Base-by-base conservation (phyloP, 2,888 invertebrate genomes). In the Euplexia lucipara region DNA sequence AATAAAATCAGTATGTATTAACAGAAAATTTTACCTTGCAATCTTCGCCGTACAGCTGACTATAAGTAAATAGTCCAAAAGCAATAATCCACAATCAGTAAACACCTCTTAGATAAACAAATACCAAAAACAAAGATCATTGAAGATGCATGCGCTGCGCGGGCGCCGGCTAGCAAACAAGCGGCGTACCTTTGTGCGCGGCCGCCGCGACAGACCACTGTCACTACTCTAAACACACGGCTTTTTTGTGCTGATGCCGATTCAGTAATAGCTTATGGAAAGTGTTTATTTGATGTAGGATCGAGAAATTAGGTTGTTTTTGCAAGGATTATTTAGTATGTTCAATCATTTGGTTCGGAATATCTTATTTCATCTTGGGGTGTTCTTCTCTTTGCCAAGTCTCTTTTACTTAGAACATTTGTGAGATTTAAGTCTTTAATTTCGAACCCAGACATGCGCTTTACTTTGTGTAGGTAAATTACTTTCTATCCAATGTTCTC, bases 101-200 rank as follows among this genome's bases (percentile, higher is more conserved):
- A 76, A 71, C 63, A 70, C 75, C 76, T 74, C 77, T 74, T 74
- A 76, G 72, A 77, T 58, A 75, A 75, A 75, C 66, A 75, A 77
- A 75, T 44, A 75, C 48, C 16, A 74, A 70, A 70, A 78, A 76
- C 74, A 78, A 78, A 70, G 75, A 76, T 74, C 74, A 73, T 72
- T 73, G 78, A 77, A 71, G 78, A 37, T 37, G 62, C 47, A 37
- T 49, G 52, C 51, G 45, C 51, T 72, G 78, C 82, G 81, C 77
- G 68, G 79, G 75, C 77, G 81, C 78, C 81, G 78, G 57, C 47
- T 44, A 32, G 65, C 77, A 81, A 81, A 81, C 76, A 81, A 75
- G 59, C 65, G 63, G 64, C 58, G 53, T 12, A 14, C 59, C 82
- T 79, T 79, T 81, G 72, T 76, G 41, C 14, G 34, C 51, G 53